These are phyloP conservation scores for Rhinichthys klamathensis DNA, from an alignment of 2,113 vertebrate species.

Conservation along the genomic window DNA sequence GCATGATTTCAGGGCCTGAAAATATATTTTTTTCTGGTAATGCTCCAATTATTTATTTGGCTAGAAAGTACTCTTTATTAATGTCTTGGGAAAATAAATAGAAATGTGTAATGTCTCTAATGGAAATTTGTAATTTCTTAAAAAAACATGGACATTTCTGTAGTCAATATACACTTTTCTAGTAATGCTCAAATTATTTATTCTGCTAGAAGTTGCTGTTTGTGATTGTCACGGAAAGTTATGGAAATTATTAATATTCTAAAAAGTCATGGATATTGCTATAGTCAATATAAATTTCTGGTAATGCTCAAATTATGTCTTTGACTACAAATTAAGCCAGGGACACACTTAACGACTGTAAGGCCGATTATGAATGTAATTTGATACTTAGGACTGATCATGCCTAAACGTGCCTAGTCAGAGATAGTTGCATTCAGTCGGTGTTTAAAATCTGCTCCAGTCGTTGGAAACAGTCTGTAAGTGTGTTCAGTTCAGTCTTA, in stretches of 20 bases:
- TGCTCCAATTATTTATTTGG: neutral
- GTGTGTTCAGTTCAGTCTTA: too few species aligned
- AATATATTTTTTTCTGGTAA: neutral
- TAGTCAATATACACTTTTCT: too few species aligned
- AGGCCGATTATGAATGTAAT: too few species aligned
- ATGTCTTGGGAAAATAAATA: neutral
- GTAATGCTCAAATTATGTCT: neutral
- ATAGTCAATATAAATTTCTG: neutral
- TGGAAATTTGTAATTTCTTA: neutral
- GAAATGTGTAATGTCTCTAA: neutral
- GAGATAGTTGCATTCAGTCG: too few species aligned
- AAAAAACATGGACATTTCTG: neutral
- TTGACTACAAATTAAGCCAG: too few species aligned
- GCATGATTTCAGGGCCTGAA: neutral
- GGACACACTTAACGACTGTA: too few species aligned
- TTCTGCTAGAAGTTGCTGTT: too few species aligned
- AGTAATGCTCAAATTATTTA: too few species aligned
- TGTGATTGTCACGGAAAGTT: neutral
- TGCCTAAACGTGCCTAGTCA: too few species aligned
- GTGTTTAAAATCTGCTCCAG: too few species aligned
- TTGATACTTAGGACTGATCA: too few species aligned
- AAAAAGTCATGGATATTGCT: neutral
- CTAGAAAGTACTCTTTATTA: neutral
- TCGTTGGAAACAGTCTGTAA: too few species aligned
- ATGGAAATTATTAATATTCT: neutral